Base-by-base conservation (phyloP, 2,888 invertebrate genomes). In the Theretra japonica region DNA sequence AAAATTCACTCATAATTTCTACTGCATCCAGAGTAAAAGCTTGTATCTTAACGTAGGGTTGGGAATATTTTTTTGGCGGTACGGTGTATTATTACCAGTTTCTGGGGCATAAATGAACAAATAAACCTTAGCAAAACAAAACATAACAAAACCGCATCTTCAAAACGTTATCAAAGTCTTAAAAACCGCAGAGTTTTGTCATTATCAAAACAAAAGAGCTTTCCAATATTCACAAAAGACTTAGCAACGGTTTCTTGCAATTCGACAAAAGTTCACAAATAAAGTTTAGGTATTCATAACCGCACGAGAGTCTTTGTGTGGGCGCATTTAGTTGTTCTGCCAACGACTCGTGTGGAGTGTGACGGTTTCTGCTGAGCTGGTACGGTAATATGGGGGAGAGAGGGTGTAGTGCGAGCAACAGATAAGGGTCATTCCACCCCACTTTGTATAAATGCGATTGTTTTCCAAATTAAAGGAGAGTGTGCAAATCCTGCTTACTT, bases 251-350 rank as follows among this genome's bases (percentile, higher is more conserved):
- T 80, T 70, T 48, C 74, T 68, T 60, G 73, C 76, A 82, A 79
- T 80, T 80, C 80, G 76, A 79, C 79, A 77, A 79, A 80, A 79
- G 75, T 71, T 68, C 75, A 81, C 82, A 83, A 87, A 85, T 86
- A 84, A 88, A 88, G 88, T 88, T 85, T 83, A 79, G 79, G 85
- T 86, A 88, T 87, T 89, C 85, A 89, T 82, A 80, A 78, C 74
- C 77, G 76, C 75, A 71, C 82, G 86, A 87, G 82, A 88, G 87
- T 80, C 71, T 83, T 86, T 88, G 85, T 86, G 79, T 70, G 76
- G 72, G 69, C 73, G 72, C 79, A 82, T 82, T 82, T 83, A 74
- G 82, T 79, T 79, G 77, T 75, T 79, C 75, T 78, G 82, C 77
- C 76, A 77, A 72, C 50, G 71, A 75, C 76, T 77, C 78, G 77